Conservation (phyloP, 2,888 invertebrate genomes). For the Helicoverpa assulta region DNA sequence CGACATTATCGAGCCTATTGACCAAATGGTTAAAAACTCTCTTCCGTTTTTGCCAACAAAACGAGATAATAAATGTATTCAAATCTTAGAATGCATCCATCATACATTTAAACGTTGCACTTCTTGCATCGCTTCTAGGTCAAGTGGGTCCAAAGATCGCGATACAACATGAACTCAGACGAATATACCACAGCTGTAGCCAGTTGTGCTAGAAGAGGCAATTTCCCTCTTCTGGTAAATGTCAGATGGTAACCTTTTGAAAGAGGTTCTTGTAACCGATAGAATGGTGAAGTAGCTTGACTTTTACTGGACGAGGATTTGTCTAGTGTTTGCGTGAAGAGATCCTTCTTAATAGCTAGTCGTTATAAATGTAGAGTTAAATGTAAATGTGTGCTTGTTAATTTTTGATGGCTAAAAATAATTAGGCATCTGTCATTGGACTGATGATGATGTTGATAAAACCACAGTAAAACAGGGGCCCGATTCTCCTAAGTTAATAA, state of each 20-base stretch:
- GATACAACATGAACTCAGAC: conserved; percentile 44
- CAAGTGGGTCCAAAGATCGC: conserved; percentile 49
- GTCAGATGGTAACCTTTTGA: conserved; percentile 22
- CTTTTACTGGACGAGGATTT: too few species aligned
- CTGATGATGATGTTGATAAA: too few species aligned
- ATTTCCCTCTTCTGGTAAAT: conserved; percentile 27
- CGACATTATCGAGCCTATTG: too few species aligned
- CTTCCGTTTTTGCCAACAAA: too few species aligned
- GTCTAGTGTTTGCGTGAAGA: not conserved
- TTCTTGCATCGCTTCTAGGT: conserved; percentile 43
- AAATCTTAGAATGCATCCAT: not conserved
- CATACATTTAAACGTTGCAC: not conserved
- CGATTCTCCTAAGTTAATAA: too few species aligned
- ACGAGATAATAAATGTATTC: not conserved
- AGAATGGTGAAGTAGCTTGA: not conserved
- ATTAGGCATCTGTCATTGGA: too few species aligned
- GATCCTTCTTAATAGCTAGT: too few species aligned
- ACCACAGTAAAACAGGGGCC: too few species aligned
- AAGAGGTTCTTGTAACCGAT: conserved; percentile 11
- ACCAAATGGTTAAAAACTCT: too few species aligned
- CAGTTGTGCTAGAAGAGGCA: conserved; percentile 3
- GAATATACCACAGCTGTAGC: not conserved
- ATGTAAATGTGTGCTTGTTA: too few species aligned
- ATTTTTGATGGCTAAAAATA: too few species aligned
- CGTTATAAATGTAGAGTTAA: too few species aligned